Evolutionary conservation across 2,888 invertebrate species (phyloP), one percentile per base, ranked within the genome.

Genomic region (Platycnemis pennipes): DNA sequence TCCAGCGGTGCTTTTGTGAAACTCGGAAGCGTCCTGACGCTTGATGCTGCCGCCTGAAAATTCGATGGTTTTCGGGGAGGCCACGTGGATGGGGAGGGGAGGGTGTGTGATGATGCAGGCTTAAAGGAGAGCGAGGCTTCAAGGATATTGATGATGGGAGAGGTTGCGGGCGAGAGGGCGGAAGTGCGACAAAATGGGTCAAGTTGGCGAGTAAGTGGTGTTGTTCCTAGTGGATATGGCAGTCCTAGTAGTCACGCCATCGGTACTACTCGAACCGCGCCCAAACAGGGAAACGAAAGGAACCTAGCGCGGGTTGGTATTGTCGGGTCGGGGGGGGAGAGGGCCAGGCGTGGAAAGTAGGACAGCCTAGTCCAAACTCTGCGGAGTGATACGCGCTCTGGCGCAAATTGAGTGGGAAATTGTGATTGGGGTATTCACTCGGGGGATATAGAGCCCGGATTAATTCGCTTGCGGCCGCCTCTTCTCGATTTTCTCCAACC

Each of bases 301-400:
- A 37, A 5, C n/a, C n/a, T n/a, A n/a, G 37, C 31, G 77, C 37
- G 31, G 63, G 22, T 63, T 49, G 16, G 16, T 49, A 49, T 49
- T 49, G 49, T 49, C 7, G n/a, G 8, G 49, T 49, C 7, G 49
- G 49, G 7, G 49, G 49, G n/a, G n/a, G n/a, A n/a, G 19, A 77
- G 77, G 77, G 37, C 63, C 63, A n/a, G 11, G 37, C 11, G 37
- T 77, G 37, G 77, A 77, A 77, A 77, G 77, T 77, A 77, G 77
- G 77, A 37, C 77, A 77, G n/a, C 26, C 77, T 77, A 77, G 77
- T 77, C 77, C 8, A 77, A 77, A 77, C 77, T 77, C 11, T 37
- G 3, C 77, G 77, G 26, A 13, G 37, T 31, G 77, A 26, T 19
- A 26, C 22, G 13, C 26, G 37, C 77, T 31, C 13, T 11, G 37